Conservation (phyloP, 2,888 invertebrate species). For the Pterostichus niger region DNA sequence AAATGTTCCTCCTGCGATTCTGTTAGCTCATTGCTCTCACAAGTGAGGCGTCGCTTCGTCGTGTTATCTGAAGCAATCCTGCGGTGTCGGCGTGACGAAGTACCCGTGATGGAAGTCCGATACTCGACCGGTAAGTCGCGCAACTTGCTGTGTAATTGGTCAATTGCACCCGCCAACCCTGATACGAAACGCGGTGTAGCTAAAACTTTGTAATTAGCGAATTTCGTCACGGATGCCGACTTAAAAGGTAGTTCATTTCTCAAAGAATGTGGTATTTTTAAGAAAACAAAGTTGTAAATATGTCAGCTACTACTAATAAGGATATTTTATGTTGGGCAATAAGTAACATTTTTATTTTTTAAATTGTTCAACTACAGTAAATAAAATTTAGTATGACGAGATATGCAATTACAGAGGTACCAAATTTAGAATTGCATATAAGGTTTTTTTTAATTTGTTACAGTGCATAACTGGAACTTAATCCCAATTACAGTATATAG, state of each 20-base stretch:
- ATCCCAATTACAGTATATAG: no score
- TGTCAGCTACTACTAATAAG: background rate
- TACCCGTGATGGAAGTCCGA: constrained; percentile 28
- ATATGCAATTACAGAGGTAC: no score
- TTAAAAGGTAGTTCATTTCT: background rate
- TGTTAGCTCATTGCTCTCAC: no score
- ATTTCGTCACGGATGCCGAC: background rate
- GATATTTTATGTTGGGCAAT: background rate
- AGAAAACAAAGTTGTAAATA: background rate
- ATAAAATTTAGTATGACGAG: no score
- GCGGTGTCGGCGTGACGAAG: constrained; percentile 36
- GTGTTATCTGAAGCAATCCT: background rate
- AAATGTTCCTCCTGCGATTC: background rate
- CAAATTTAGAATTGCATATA: no score
- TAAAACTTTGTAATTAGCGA: constrained; percentile 11
- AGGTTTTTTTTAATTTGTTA: no score
- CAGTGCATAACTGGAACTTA: no score
- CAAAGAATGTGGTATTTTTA: no score
- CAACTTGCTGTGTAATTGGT: constrained; percentile 42
- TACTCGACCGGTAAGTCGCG: constrained; percentile 20
- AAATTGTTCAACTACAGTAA: background rate
- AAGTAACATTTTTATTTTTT: background rate
- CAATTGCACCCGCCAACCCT: constrained; percentile 39
- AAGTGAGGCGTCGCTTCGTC: constrained; percentile 2
- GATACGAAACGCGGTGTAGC: constrained; percentile 2